Percentiles rank a stretch among this genome's conserved stretches.
Evolutionary conservation across 2,113 vertebrate genomes (phyloP).

Genomic region (Candoia aspera): DNA sequence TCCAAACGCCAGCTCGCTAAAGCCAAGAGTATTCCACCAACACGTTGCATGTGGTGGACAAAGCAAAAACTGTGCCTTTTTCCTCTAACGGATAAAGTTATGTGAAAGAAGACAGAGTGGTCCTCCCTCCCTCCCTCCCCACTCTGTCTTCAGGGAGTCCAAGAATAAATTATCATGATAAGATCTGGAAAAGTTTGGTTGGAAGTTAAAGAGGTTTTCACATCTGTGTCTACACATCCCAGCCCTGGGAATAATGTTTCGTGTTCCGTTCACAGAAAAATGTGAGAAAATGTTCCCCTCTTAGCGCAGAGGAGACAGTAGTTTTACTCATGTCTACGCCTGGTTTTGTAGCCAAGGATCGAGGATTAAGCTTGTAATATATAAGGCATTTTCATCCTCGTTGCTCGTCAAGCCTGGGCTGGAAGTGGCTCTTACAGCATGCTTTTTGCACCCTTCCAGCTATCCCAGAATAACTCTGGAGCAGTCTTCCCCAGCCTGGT

Average conservation of each 20-base stretch:
- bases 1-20: constrained; percentile 64
- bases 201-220: constrained; percentile 81
- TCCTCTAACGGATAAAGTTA: constrained; percentile 72
- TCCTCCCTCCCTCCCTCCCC: not conserved
- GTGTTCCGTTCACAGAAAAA: constrained; percentile 75
- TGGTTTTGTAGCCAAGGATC: constrained; percentile 50
- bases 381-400: not conserved
- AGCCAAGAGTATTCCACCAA: constrained; percentile 65
- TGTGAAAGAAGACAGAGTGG: constrained; percentile 70
- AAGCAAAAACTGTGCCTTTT: constrained; percentile 61
- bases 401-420: not conserved
- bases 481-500: not conserved
- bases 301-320: constrained; percentile 62
- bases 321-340: constrained; percentile 55
- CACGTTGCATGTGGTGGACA: constrained; percentile 56
- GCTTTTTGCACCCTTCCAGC: not conserved
- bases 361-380: constrained; percentile 15
- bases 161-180: constrained; percentile 85
- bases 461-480: not conserved
- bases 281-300: constrained; percentile 66
- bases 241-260: constrained; percentile 79
- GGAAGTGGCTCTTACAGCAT: not conserved
- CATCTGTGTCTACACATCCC: constrained; percentile 88
- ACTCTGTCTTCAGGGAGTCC: constrained; percentile 71
- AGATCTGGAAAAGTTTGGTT: constrained; percentile 84